These are phyloP conservation scores for Sarcophaga caerulescens DNA, from an alignment of 2,888 invertebrate species.

Conservation along the genomic window DNA sequence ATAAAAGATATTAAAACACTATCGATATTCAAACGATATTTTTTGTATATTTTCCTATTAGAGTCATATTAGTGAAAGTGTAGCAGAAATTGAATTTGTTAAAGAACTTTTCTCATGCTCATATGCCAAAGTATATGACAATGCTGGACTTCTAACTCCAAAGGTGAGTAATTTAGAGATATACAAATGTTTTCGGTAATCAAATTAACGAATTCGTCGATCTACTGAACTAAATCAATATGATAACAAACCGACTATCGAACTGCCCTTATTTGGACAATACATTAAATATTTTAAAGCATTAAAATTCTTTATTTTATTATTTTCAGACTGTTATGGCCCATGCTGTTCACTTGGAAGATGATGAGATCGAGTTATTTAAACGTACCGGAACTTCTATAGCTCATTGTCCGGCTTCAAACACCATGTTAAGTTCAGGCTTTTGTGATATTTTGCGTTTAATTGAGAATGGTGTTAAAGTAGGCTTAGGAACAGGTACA, in stretches of 20 bases:
- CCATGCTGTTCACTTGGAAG: constrained; percentile 89
- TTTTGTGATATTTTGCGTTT: constrained; percentile 89
- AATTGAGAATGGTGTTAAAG: constrained; percentile 84
- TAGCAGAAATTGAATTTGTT: constrained; percentile 87
- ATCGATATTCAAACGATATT: too few species aligned
- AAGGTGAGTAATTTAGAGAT: constrained; percentile 83
- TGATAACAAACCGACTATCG: too few species aligned
- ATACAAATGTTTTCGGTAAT: too few species aligned
- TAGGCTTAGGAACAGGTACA: constrained; percentile 93
- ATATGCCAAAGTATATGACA: constrained; percentile 90
- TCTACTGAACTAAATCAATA: too few species aligned
- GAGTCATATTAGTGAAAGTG: constrained; percentile 93
- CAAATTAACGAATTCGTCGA: too few species aligned
- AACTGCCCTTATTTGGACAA: too few species aligned
- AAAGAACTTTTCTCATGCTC: constrained; percentile 82
- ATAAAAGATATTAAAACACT: background rate
- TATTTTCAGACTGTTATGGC: constrained; percentile 86
- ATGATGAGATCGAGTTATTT: constrained; percentile 86
- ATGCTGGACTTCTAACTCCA: constrained; percentile 86
- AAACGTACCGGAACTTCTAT: constrained; percentile 85
- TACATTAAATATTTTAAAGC: too few species aligned
- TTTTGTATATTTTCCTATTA: constrained; percentile 80
- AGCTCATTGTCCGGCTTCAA: constrained; percentile 94
- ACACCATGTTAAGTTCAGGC: constrained; percentile 90
- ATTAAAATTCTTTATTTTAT: background rate